Evolutionary conservation across 2,888 invertebrate genomes (phyloP).

Genomic region (Harmothoe impar): DNA sequence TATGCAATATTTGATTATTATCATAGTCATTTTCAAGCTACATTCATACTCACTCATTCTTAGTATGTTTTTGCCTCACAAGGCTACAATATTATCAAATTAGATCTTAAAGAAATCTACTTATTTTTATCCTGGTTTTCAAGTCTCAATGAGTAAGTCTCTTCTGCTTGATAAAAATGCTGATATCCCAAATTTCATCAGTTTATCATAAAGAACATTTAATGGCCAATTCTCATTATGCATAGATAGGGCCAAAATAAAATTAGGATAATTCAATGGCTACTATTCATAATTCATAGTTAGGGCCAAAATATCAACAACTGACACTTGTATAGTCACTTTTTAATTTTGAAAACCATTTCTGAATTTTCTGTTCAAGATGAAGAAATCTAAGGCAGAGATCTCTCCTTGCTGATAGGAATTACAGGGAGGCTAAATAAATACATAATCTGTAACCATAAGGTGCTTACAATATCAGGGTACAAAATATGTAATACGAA

Average conservation of each 20-base stretch:
- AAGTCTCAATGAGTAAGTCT: too few relatives aligned
- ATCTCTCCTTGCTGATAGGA: background rate
- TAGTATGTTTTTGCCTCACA: background rate
- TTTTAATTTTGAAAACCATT: background rate
- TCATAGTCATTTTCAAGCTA: background rate
- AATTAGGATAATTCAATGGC: background rate
- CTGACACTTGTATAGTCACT: background rate
- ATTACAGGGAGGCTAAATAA: background rate
- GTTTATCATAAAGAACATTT: too few relatives aligned
- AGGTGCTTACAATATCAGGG: conserved; percentile 38
- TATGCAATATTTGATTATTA: background rate
- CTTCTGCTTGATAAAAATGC: too few relatives aligned
- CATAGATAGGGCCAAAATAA: background rate
- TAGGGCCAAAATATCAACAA: background rate
- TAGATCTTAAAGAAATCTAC: too few relatives aligned
- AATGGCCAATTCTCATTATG: background rate
- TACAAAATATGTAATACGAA: conserved; percentile 11
- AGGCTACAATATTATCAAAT: background rate
- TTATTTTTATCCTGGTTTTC: too few relatives aligned
- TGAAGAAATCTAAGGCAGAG: background rate
- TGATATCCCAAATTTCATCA: too few relatives aligned
- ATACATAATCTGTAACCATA: background rate
- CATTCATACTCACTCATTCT: background rate
- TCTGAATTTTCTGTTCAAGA: too few relatives aligned
- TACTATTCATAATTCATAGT: background rate